phyloP scores from a whole-genome alignment of 2,113 vertebrate genomes.

The Alligator mississippiensis region DNA sequence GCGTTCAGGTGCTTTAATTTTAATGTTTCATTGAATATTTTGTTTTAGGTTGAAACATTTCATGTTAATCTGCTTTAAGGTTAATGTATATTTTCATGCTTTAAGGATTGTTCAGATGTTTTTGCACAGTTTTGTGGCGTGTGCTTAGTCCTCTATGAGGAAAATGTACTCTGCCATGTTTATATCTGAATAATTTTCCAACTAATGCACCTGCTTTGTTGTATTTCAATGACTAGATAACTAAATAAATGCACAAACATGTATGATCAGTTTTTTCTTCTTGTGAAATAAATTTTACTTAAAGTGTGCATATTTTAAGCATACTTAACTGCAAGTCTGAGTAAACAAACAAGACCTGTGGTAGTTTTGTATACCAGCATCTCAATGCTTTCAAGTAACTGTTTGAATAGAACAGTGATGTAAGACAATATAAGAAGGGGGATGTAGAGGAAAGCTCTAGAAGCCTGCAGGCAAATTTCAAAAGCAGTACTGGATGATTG shows the following conservation, averaged over 20 bases:
- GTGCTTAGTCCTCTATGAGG: slow-evolving; percentile 69
- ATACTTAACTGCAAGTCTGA: neutral
- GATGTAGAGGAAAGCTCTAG: neutral
- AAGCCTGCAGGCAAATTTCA: neutral
- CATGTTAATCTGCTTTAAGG: slow-evolving; percentile 42
- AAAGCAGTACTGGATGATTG: neutral
- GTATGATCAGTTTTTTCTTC: neutral
- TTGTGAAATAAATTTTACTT: neutral
- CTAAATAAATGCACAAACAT: slow-evolving; percentile 24
- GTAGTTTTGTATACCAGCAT: neutral
- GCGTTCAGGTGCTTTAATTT: slow-evolving; percentile 24
- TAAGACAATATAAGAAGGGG: neutral
- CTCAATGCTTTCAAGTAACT: neutral
- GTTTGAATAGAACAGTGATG: fast-evolving
- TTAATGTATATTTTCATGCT: slow-evolving; percentile 14
- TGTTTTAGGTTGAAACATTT: slow-evolving; percentile 44
- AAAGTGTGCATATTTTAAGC: too few relatives aligned
- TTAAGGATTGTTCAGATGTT: slow-evolving; percentile 28
- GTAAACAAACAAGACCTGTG: neutral
- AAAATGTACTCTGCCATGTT: slow-evolving; percentile 61
- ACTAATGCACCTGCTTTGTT: slow-evolving; percentile 16
- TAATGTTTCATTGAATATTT: slow-evolving; percentile 11
- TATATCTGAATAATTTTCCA: slow-evolving; percentile 50
- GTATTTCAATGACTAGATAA: slow-evolving; percentile 47
- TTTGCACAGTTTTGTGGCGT: slow-evolving; percentile 50